phyloP scores from a whole-genome alignment of 2,797 vertebrate genomes.

The Helostoma temminkii region DNA sequence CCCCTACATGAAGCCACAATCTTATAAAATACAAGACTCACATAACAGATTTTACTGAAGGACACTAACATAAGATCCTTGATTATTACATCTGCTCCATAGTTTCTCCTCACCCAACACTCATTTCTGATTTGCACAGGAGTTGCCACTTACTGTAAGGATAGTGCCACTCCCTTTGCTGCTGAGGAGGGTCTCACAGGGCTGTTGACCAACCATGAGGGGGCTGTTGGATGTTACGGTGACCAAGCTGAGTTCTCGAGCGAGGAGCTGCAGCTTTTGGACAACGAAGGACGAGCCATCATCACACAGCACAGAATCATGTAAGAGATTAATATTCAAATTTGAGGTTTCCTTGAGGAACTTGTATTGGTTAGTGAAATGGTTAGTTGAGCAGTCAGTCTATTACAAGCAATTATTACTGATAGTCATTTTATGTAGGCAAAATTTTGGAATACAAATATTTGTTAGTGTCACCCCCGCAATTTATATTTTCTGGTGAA shows the following conservation, averaged over 20 bases:
- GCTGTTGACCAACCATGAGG: constrained; percentile 83
- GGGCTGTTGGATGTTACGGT: constrained; percentile 85
- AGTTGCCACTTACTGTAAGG: constrained; percentile 92
- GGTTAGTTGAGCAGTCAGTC: too few species aligned
- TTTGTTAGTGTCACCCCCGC: too few species aligned
- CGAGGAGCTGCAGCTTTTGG: constrained; percentile 88
- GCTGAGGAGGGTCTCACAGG: constrained; percentile 93
- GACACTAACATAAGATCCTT: neutral
- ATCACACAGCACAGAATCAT: constrained; percentile 89
- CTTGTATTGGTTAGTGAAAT: too few species aligned
- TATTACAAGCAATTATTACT: too few species aligned
- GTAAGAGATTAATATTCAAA: constrained; percentile 80
- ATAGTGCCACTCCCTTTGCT: constrained; percentile 83
- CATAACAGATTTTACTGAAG: neutral
- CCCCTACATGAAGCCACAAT: neutral
- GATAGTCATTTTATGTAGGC: too few species aligned
- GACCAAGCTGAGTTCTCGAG: constrained; percentile 83
- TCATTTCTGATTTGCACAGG: constrained; percentile 74
- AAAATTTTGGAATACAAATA: too few species aligned
- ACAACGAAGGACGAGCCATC: constrained; percentile 90
- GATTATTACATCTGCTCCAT: neutral
- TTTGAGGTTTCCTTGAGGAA: too few species aligned
- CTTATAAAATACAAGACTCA: neutral
- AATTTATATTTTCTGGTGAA: too few species aligned
- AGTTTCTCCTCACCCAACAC: neutral